Conservation (phyloP, 2,888 invertebrate species). For the Cotesia congregata region DNA sequence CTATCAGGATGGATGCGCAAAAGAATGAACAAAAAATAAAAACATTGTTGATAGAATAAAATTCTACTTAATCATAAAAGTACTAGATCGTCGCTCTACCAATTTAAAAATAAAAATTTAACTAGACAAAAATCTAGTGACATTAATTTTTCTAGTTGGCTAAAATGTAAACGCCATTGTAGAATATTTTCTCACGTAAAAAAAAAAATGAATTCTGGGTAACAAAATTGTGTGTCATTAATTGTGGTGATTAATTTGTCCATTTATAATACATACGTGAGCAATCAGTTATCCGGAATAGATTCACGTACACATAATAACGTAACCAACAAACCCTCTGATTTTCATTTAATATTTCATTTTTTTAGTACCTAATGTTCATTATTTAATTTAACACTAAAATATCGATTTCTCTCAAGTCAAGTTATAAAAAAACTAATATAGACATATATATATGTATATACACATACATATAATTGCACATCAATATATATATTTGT, state of each 20-base stretch:
- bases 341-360: not conserved
- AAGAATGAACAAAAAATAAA: too few relatives aligned
- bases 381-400: not conserved
- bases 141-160: not conserved
- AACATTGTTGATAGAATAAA: not conserved
- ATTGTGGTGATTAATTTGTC: constrained; percentile 1
- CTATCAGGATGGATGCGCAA: too few relatives aligned
- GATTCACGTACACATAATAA: not conserved
- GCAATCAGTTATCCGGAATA: not conserved
- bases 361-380: not conserved
- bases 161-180: not conserved
- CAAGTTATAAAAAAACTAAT: not conserved
- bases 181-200: constrained; percentile 5
- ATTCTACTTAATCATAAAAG: not conserved
- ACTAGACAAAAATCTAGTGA: not conserved
- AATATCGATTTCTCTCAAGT: not conserved
- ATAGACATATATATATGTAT: not conserved
- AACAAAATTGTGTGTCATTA: not conserved
- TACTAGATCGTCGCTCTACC: not conserved
- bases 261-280: constrained; percentile 1
- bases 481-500: not conserved
- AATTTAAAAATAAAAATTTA: not conserved
- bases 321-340: not conserved
- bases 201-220: constrained; percentile 1
- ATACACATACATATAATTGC: not conserved